phyloP scores from a whole-genome alignment of 2,113 vertebrate species.

The Uria aalge region DNA sequence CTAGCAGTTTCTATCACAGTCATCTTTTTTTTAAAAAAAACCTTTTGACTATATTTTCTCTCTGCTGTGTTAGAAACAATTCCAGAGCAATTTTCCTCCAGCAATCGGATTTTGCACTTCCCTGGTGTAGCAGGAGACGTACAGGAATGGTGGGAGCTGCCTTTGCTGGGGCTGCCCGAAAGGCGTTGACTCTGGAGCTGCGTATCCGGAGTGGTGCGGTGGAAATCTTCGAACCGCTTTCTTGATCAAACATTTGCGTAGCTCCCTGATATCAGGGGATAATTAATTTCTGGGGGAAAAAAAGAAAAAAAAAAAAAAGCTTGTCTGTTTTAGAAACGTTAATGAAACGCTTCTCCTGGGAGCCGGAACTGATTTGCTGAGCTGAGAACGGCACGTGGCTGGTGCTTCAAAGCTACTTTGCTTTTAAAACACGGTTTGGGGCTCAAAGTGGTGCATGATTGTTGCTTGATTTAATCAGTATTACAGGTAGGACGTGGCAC shows the following conservation, averaged over 20 bases:
- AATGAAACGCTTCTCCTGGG: not conserved
- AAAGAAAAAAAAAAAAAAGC: no score
- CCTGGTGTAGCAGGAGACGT: not conserved
- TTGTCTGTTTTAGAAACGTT: not conserved
- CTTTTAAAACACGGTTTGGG: not conserved
- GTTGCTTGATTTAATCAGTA: not conserved
- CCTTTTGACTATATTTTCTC: not conserved
- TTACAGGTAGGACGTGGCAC: not conserved
- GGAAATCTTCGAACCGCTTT: not conserved
- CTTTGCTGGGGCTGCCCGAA: not conserved
- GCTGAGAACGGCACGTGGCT: not conserved
- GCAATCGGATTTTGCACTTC: not conserved
- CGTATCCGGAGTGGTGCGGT: not conserved
- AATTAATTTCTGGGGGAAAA: not conserved
- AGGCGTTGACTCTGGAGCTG: not conserved
- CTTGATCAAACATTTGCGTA: not conserved
- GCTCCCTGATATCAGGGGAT: not conserved
- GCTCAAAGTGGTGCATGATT: not conserved
- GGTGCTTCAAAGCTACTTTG: not conserved
- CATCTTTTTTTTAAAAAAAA: not conserved
- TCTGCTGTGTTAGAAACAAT: not conserved
- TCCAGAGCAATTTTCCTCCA: not conserved
- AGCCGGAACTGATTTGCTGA: not conserved
- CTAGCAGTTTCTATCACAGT: not conserved
- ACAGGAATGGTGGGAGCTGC: not conserved